Conservation (phyloP, 2,113 vertebrate species). For the Danio rerio region DNA sequence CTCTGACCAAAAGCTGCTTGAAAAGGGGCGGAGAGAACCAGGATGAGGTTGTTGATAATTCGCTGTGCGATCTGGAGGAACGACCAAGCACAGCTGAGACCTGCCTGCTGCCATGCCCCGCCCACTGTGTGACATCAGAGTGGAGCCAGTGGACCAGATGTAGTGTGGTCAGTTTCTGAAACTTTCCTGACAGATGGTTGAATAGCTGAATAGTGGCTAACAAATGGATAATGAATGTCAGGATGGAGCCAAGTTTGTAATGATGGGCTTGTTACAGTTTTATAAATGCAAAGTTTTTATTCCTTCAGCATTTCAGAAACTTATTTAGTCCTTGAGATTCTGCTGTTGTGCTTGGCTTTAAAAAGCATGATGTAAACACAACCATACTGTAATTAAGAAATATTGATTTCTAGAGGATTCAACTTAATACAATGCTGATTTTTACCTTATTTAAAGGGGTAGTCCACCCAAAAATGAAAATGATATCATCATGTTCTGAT, state of each 20-base stretch:
- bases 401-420: too few relatives aligned
- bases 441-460: too few relatives aligned
- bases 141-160: slow-evolving; percentile 86
- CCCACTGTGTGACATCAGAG: slow-evolving; percentile 84
- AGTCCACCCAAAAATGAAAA: too few relatives aligned
- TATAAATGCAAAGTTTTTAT: not conserved
- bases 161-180: slow-evolving; percentile 74
- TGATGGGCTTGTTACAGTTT: not conserved
- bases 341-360: too few relatives aligned
- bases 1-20: slow-evolving; percentile 74
- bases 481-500: too few relatives aligned
- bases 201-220: not conserved
- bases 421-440: too few relatives aligned
- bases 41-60: slow-evolving; percentile 63
- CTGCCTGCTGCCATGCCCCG: slow-evolving; percentile 81
- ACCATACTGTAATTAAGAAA: too few relatives aligned
- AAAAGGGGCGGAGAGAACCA: slow-evolving; percentile 64
- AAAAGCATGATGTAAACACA: too few relatives aligned
- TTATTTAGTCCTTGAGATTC: too few relatives aligned
- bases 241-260: not conserved
- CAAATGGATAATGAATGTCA: not conserved
- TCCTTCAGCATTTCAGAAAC: not conserved
- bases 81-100: slow-evolving; percentile 68
- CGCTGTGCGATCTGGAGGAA: slow-evolving; percentile 74
- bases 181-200: not conserved